phyloP scores from a whole-genome alignment of 2,888 invertebrate species.

The Latheticus oryzae region DNA sequence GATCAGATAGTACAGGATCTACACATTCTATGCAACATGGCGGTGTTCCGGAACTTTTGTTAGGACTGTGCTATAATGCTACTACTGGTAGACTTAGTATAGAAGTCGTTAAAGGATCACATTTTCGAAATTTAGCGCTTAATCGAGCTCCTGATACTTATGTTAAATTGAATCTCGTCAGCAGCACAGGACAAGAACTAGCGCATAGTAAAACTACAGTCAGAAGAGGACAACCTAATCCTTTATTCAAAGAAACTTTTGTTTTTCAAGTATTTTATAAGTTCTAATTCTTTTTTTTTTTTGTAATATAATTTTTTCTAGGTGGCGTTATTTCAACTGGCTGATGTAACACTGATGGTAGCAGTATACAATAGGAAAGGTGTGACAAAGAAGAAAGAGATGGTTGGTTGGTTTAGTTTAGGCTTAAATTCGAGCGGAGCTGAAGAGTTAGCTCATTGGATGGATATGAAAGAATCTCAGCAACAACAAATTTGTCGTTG shows the following conservation, averaged over 20 bases:
- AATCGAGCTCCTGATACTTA: slow-evolving; percentile 92
- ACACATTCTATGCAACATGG: slow-evolving; percentile 92
- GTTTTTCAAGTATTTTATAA: slow-evolving; percentile 83
- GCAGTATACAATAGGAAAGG: slow-evolving; percentile 93
- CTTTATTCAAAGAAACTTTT: slow-evolving; percentile 95
- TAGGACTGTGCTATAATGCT: slow-evolving; percentile 92
- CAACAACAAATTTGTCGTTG: slow-evolving; percentile 93
- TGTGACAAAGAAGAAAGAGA: slow-evolving; percentile 93
- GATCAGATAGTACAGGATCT: slow-evolving; percentile 94
- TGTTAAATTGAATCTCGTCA: slow-evolving; percentile 91
- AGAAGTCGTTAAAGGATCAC: slow-evolving; percentile 85
- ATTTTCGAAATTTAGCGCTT: slow-evolving; percentile 78
- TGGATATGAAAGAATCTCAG: slow-evolving; percentile 88
- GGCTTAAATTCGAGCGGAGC: slow-evolving; percentile 93
- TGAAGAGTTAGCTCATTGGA: slow-evolving; percentile 93
- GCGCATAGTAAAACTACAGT: slow-evolving; percentile 93
- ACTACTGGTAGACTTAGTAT: slow-evolving; percentile 93
- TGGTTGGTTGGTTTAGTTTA: slow-evolving; percentile 97
- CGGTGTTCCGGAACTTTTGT: slow-evolving; percentile 89
- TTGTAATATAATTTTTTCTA: slow-evolving; percentile 58
- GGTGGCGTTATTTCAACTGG: slow-evolving; percentile 95
- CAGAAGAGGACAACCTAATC: slow-evolving; percentile 93
- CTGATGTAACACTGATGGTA: slow-evolving; percentile 94
- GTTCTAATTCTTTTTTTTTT: slow-evolving; percentile 4
- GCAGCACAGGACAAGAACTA: slow-evolving; percentile 93